Evolutionary conservation across 2,113 vertebrate species (phyloP), one percentile per base, ranked within the genome.

Genomic region (Formicarius rufipectus): DNA sequence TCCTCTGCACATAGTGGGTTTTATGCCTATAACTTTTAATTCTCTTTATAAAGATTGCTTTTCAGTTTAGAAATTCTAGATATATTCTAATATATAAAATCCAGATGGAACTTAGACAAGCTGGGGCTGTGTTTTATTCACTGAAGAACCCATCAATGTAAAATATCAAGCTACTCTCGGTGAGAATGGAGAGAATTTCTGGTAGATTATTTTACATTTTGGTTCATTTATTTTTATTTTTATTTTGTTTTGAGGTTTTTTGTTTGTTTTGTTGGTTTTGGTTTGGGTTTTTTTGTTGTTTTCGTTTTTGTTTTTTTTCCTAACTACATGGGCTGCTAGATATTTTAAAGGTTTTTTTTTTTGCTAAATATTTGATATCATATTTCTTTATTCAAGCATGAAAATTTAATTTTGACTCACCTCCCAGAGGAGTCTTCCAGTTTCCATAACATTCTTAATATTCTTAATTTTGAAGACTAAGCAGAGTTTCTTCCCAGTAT

Each of bases 401-500:
- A 91, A 95, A 91, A 96, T 89, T 89, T 74, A 89, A 71, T 94
- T 92, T 91, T 92, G 66, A 90, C 37, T 95, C 84, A 89, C 67
- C 6, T 91, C 50, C 66, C 92, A 72, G 71, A 79, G 74, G 66
- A 71, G 59, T 90, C 86, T 78, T 95, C 76, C 64, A 78, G 44
- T 93, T 96, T 96, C 86, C 73, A 78, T 93, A 88, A 53, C 86
- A 50, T 92, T 90, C 59, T 59, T 94, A 50, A 87, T 94, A 79
- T 56, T 94, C 84, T 60, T 95, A 69, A 87, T 82, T 89, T 89
- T 91, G 50, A 93, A 95, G 59, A 87, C 77, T 91, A 87, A 93
- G 74, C 90, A 89, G 49, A 87, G 37, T 90, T 97, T 74, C 67
- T 93, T 93, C 85, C 78, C 84, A 69, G 52, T 73, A 33, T 93